Evolutionary conservation across 1,140 invertebrate species (phyloP).

Genomic region (Bursaphelenchus mucronatus): DNA sequence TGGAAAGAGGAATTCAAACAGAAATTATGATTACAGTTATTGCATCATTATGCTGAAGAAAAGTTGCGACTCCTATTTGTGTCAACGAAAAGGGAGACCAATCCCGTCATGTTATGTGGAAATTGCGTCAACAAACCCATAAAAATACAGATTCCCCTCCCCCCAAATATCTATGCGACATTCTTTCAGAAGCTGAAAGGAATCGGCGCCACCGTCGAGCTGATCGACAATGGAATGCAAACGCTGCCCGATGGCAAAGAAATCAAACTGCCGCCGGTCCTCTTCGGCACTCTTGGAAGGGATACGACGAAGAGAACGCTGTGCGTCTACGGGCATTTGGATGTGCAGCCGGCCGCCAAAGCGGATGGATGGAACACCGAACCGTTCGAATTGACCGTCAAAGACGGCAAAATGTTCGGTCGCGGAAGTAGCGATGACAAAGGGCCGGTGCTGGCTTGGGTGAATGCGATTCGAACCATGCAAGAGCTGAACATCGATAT

Average conservation of each 20-base stretch:
- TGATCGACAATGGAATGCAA: slow-evolving; percentile 75
- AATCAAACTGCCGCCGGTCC: slow-evolving; percentile 77
- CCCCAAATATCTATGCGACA: not conserved
- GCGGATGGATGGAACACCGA: slow-evolving; percentile 70
- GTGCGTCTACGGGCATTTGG: slow-evolving; percentile 90
- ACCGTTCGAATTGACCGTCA: slow-evolving; percentile 82
- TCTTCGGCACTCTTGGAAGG: slow-evolving; percentile 77
- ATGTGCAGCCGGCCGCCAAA: slow-evolving; percentile 81
- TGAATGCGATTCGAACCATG: slow-evolving; percentile 84
- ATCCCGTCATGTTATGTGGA: too few species aligned
- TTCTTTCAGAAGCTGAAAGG: slow-evolving; percentile 68
- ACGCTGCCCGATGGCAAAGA: slow-evolving; percentile 71
- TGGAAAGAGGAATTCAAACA: too few species aligned
- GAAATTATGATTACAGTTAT: too few species aligned
- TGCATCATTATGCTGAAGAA: too few species aligned
- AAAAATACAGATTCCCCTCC: too few species aligned
- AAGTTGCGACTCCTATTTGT: too few species aligned
- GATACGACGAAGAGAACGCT: slow-evolving; percentile 78
- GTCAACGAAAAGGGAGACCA: not conserved
- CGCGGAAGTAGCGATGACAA: slow-evolving; percentile 90
- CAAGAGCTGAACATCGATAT: slow-evolving; percentile 70
- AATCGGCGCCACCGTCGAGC: slow-evolving; percentile 72
- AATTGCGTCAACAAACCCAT: too few species aligned
- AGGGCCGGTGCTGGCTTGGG: slow-evolving; percentile 75
- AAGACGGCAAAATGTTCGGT: slow-evolving; percentile 83